A percentile compares a stretch with the other conserved stretches of the same genome.
These are phyloP conservation scores for Hemicrepidius hirtus DNA, from an alignment of 2,888 invertebrate genomes.

Conservation along the genomic window DNA sequence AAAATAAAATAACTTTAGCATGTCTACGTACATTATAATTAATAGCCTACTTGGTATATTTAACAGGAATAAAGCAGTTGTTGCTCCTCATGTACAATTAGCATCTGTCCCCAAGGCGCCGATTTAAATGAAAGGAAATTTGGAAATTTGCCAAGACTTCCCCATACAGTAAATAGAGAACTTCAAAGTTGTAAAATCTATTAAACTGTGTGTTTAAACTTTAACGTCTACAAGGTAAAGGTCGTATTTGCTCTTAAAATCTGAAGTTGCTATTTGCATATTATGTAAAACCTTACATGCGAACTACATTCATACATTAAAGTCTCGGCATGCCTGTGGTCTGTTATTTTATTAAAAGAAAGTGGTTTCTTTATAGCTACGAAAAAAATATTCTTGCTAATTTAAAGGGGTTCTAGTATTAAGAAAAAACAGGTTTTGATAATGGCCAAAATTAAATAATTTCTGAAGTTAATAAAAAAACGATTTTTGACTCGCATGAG, in stretches of 20 bases:
- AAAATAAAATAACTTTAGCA: no score
- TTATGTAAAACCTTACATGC: constrained; percentile 13
- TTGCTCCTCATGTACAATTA: constrained; percentile 22
- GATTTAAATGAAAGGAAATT: neutral
- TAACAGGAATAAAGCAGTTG: constrained; percentile 5
- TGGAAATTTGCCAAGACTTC: constrained; percentile 14
- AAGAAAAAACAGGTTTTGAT: no score
- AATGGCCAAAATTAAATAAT: no score
- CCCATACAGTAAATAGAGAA: neutral
- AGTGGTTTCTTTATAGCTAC: no score
- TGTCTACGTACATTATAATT: no score
- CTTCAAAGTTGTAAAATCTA: constrained; percentile 1
- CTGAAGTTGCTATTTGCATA: constrained; percentile 3
- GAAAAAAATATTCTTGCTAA: no score
- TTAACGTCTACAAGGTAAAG: constrained; percentile 1
- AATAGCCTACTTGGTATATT: neutral
- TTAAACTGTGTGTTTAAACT: neutral
- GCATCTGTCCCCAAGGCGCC: constrained; percentile 21
- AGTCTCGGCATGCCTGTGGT: neutral
- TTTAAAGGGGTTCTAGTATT: no score
- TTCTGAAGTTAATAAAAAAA: no score
- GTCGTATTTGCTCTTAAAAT: constrained; percentile 1
- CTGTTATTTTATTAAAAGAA: no score
- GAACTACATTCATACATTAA: neutral
- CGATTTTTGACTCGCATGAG: no score